These are phyloP conservation scores for Phanerotoma sp. DNA, from an alignment of 2,888 invertebrate genomes.

Conservation along the genomic window DNA sequence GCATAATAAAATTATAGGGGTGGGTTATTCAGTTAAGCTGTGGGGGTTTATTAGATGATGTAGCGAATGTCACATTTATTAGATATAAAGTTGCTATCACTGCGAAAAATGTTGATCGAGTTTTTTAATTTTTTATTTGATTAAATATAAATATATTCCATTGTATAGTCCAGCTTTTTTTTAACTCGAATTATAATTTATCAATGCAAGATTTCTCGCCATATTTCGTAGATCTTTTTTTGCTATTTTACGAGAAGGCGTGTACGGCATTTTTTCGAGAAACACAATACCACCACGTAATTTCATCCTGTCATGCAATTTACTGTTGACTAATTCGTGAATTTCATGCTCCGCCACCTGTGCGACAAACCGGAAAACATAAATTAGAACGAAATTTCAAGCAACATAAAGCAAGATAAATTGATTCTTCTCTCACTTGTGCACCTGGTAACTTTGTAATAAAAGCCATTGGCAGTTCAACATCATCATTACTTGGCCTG, in stretches of 20 bases:
- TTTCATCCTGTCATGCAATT: constrained; percentile 38
- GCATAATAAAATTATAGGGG: no score
- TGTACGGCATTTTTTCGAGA: constrained; percentile 42
- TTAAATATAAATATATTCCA: no score
- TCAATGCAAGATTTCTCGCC: constrained; percentile 28
- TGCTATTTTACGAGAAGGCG: constrained; percentile 37
- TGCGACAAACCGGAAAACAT: background rate
- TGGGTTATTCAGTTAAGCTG: no score
- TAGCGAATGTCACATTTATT: no score
- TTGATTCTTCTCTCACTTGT: constrained; percentile 38
- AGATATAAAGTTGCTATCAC: no score
- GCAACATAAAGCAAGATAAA: background rate
- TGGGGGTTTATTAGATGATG: no score
- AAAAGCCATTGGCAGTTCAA: constrained; percentile 48
- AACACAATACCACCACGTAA: constrained; percentile 47
- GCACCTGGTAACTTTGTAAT: constrained; percentile 33
- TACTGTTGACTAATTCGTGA: constrained; percentile 34
- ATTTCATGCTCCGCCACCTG: constrained; percentile 47
- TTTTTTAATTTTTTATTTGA: no score
- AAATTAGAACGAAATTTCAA: background rate
- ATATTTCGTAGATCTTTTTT: constrained; percentile 38
- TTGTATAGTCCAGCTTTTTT: no score
- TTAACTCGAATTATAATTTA: no score
- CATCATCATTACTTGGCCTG: constrained; percentile 40
- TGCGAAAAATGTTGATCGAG: no score